Base-by-base conservation (phyloP, 1,140 invertebrate species). In the Probaryconus sp. region DNA sequence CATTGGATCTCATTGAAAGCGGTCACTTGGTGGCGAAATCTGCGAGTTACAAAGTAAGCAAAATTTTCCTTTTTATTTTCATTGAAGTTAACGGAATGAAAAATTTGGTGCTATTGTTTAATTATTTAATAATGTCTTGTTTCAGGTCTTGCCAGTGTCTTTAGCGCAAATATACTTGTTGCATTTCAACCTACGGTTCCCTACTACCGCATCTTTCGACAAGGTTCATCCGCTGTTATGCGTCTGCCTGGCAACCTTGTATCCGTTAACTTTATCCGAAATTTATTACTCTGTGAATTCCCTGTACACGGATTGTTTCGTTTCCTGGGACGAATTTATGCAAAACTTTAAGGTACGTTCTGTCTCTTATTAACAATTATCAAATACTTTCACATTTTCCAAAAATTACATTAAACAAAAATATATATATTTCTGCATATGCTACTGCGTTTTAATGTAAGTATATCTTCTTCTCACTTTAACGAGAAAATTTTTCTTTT, bases 231-330 rank as follows among this genome's bases (percentile, higher is more conserved):
- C 92, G 55, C 94, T 99, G 60, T 87, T 99, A 1, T 94, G 95
- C 69, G 93, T 97, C 0, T 96, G 96, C 79, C 87, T 99, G 33
- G 94, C 97, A 2, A 94, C 95, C 3, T 87, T 98, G 0, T 96
- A 96, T 87, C 97, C 97, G 0, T 86, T 99, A 1, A 98, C 94
- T 1, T 85, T 96, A 21, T 90, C 95, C 35, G 96, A 98, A 87
- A 96, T 99, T 77, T 98, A 95, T 85, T 96, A 97, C 84, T 96
- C 96, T 1, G 92, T 98, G 0, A 98, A 98, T 89, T 93, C 96
- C 0, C 85, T 96, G 24, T 90, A 94, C 45, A 91, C 91, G 5
- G 91, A 93, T 31, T 90, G 92, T 24, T 93, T 94, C 75, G 83
- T 96, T 65, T 91, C 94, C n/a, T 97, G 95, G 94, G 93, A 95